Evolutionary conservation across 2,888 invertebrate species (phyloP), one percentile per base, ranked within the genome.

Genomic region (Pachycephus smyrnensis): DNA sequence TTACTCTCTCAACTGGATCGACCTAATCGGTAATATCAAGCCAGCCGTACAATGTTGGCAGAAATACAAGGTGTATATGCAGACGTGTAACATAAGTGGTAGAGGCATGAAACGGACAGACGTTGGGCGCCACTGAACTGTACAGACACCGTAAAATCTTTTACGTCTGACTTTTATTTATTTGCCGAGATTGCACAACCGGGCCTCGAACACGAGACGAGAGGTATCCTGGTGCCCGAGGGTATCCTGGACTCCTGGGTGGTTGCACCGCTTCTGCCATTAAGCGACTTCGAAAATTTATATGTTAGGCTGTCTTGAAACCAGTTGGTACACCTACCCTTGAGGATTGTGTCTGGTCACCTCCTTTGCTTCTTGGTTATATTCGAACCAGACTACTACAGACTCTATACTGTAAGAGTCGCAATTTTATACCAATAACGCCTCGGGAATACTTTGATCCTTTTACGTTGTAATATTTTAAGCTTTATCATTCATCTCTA

Each of bases 191-290:
- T 71, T 71, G 71, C 71, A 71, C 71, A 71, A 71, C 71, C 71
- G 71, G 12, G 71, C 71, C 31, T 71, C 71, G 71, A 71, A 71
- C 31, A 23, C 31, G 71, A 33, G 32, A 33, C 3, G 12, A 71
- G 32, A 33, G 30, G 11, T 33, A 31, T 71, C 71, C 32, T 32
- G 71, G 71, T 31, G 33, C 55, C 55, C 23, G 9, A 2, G 55
- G 55, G 55, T 71, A 71, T 71, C 71, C 71, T 71, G 71, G 32
- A 33, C 71, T 71, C 71, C 71, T 71, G 71, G 71, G 71, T 71
- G 71, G 71, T 71, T 71, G 71, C 71, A 71, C 71, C 71, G 71
- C 32, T 71, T 71, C 71, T 71, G 33, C 71, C 71, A 71, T 71
- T 71, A 71, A 71, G 71, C 11, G 71, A 1, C 71, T 71, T 71